These are phyloP conservation scores for Planococcus citri DNA, from an alignment of 1,140 invertebrate species.

Conservation along the genomic window DNA sequence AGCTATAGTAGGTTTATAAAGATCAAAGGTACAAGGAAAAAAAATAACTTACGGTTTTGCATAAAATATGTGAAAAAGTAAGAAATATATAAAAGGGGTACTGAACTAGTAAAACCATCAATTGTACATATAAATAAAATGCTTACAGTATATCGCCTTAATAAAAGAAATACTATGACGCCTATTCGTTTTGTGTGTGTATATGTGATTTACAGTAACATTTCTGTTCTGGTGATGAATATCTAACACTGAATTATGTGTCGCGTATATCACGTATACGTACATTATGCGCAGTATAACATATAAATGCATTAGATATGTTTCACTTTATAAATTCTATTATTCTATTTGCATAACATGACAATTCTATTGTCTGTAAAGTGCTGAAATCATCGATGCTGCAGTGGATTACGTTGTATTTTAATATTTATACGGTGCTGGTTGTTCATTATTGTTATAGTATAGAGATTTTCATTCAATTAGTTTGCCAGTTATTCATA, in stretches of 20 bases:
- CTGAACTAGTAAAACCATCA: neutral
- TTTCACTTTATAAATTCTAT: conserved; percentile 21
- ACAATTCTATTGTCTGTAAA: conserved; percentile 20
- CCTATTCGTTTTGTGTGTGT: conserved; percentile 8
- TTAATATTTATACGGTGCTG: conserved; percentile 16
- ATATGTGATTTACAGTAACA: conserved; percentile 15
- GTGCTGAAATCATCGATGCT: conserved; percentile 19
- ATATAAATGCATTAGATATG: conserved; percentile 17
- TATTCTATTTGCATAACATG: conserved; percentile 18
- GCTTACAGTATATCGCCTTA: conserved; percentile 15
- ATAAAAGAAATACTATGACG: conserved; percentile 17
- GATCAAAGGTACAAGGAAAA: too few species aligned
- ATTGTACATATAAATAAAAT: conserved; percentile 7
- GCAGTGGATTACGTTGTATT: conserved; percentile 15
- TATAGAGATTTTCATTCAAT: conserved; percentile 12
- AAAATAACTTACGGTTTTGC: too few species aligned
- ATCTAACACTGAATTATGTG: conserved; percentile 19
- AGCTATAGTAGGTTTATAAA: too few species aligned
- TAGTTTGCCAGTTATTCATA: conserved; percentile 10
- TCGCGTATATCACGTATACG: conserved; percentile 15
- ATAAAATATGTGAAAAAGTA: neutral
- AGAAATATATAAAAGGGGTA: neutral
- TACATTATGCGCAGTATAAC: conserved; percentile 16
- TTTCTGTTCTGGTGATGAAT: conserved; percentile 13
- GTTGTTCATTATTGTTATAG: conserved; percentile 12